These are phyloP conservation scores for Sebastes steindachneri DNA, from an alignment of 2,797 vertebrate species.

Conservation along the genomic window DNA sequence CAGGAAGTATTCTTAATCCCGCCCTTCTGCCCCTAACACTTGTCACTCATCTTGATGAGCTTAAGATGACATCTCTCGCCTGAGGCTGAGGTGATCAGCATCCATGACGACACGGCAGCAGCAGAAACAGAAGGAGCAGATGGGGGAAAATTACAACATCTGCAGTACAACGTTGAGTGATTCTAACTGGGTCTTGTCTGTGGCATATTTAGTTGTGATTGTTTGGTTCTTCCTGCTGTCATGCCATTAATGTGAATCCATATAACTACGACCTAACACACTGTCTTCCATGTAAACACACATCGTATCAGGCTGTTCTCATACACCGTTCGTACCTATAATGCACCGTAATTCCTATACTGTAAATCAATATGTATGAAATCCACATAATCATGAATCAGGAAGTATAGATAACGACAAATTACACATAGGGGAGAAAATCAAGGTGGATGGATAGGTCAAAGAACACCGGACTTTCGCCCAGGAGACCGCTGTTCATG, in stretches of 20 bases:
- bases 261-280: no score
- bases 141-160: constrained; percentile 4
- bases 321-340: no score
- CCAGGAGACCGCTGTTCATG: no score
- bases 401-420: no score
- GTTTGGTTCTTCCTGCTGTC: not conserved
- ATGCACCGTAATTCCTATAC: no score
- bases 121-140: constrained; percentile 10
- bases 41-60: constrained; percentile 15
- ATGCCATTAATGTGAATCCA: not conserved
- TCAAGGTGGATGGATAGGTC: no score
- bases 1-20: constrained; percentile 21
- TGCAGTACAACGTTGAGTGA: not conserved
- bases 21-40: not conserved
- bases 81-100: constrained; percentile 6
- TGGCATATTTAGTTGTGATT: not conserved
- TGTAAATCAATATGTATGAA: no score
- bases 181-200: constrained; percentile 1
- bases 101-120: not conserved
- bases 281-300: not conserved
- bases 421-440: no score
- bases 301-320: no score
- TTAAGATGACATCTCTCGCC: constrained; percentile 10
- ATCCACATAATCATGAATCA: no score
- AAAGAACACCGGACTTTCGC: no score